These are phyloP conservation scores for Drosophila santomea DNA, from an alignment of 1,140 invertebrate genomes.

Conservation along the genomic window DNA sequence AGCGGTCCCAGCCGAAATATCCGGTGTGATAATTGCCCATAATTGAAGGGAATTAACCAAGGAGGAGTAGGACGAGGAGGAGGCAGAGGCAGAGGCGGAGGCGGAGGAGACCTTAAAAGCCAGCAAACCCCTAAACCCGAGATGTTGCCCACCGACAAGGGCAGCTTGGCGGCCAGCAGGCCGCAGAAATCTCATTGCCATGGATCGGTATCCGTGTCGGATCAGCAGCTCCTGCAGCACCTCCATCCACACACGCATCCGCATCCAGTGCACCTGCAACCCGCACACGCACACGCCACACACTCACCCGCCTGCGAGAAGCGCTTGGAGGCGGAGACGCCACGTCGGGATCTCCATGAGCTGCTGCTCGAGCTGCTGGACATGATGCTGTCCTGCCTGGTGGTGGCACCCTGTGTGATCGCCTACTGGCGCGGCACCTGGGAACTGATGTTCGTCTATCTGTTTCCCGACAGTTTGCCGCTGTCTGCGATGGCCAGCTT, in stretches of 20 bases:
- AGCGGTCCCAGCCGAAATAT: conserved; percentile 25
- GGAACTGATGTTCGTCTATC: conserved; percentile 90
- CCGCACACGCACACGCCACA: background rate
- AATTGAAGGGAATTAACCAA: conserved; percentile 34
- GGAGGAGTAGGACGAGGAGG: background rate
- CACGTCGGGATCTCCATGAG: conserved; percentile 81
- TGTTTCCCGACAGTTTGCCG: conserved; percentile 87
- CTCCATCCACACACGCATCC: conserved; percentile 15
- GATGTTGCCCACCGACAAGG: conserved; percentile 66
- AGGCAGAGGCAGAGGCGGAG: background rate
- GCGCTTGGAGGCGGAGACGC: conserved; percentile 80
- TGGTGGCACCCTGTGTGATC: conserved; percentile 92
- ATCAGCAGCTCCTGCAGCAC: conserved; percentile 49
- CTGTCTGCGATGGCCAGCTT: conserved; percentile 89
- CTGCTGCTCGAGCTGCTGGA: conserved; percentile 89
- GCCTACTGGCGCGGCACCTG: conserved; percentile 94
- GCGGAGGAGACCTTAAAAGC: background rate
- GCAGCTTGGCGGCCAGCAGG: conserved; percentile 24
- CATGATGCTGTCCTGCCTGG: conserved; percentile 88
- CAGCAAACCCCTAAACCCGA: background rate
- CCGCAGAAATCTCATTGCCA: conserved; percentile 56
- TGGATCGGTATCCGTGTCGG: conserved; percentile 20
- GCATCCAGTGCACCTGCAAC: conserved; percentile 11
- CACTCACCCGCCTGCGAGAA: conserved; percentile 43
- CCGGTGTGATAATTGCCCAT: conserved; percentile 48